Conservation (phyloP, 2,888 invertebrate genomes). For the Ophion obscuratus region DNA sequence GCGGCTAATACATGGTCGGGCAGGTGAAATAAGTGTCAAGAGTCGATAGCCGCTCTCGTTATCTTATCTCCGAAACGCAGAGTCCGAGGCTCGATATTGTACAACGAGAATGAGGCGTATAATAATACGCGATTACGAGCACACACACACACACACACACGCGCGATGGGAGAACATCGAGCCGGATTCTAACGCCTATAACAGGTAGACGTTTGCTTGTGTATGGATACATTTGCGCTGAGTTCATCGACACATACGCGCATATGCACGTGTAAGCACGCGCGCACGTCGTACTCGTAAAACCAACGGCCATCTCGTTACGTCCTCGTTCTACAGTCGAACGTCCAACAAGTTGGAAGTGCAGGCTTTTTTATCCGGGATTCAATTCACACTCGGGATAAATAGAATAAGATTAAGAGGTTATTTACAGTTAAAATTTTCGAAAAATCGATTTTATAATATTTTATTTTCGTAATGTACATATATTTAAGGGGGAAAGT, state of each 20-base stretch:
- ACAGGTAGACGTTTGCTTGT: conserved; percentile 18
- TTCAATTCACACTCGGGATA: too few species aligned
- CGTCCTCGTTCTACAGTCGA: conserved; percentile 43
- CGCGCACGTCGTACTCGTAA: conserved; percentile 59
- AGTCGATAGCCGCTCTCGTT: conserved; percentile 78
- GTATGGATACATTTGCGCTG: not conserved
- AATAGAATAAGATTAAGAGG: too few species aligned
- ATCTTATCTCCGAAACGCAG: conserved; percentile 77
- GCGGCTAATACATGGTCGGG: conserved; percentile 58
- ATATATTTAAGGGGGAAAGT: too few species aligned
- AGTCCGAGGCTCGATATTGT: conserved; percentile 62
- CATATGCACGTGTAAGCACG: not conserved
- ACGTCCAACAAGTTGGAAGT: conserved; percentile 5
- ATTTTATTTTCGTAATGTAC: too few species aligned
- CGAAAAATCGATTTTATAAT: too few species aligned
- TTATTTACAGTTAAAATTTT: too few species aligned
- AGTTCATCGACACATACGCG: not conserved
- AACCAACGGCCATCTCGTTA: conserved; percentile 65
- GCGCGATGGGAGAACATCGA: conserved; percentile 67
- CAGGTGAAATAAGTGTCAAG: conserved; percentile 81
- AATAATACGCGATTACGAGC: conserved; percentile 40
- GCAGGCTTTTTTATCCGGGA: too few species aligned
- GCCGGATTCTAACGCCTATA: conserved; percentile 68
- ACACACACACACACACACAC: too few species aligned
- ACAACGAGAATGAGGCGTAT: conserved; percentile 31